Conservation (phyloP, 2,113 vertebrate species). For the Rhea pennata region DNA sequence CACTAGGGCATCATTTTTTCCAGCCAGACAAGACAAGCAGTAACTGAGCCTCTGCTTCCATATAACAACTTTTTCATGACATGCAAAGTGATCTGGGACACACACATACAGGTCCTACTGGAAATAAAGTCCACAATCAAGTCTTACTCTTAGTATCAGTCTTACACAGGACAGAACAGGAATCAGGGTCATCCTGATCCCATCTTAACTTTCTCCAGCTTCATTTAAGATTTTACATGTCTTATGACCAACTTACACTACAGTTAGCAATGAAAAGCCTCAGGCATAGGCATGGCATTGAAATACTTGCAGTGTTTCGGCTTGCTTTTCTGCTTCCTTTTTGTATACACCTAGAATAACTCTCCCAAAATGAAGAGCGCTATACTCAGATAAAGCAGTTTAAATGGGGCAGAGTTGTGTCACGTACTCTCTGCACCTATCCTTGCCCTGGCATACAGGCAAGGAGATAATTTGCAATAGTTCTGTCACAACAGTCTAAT, state of each 20-base stretch:
- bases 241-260: background rate
- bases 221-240: background rate
- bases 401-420: background rate
- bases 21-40: background rate
- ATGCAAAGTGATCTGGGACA: background rate
- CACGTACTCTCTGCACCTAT: background rate
- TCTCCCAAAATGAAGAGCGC: background rate
- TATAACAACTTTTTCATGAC: fast-evolving
- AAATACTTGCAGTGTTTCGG: background rate
- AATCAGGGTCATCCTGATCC: background rate
- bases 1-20: background rate
- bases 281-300: background rate
- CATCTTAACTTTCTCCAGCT: background rate
- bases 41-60: background rate
- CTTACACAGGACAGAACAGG: background rate
- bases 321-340: background rate
- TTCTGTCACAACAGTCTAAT: background rate
- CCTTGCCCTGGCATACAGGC: fast-evolving
- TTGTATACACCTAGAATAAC: background rate
- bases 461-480: background rate
- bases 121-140: background rate
- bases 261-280: background rate
- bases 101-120: fast-evolving
- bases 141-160: background rate
- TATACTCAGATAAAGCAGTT: background rate